A percentile compares a stretch with the other conserved stretches of the same genome.
Evolutionary conservation across 2,797 vertebrate species (phyloP).

Genomic region (Otus scops): DNA sequence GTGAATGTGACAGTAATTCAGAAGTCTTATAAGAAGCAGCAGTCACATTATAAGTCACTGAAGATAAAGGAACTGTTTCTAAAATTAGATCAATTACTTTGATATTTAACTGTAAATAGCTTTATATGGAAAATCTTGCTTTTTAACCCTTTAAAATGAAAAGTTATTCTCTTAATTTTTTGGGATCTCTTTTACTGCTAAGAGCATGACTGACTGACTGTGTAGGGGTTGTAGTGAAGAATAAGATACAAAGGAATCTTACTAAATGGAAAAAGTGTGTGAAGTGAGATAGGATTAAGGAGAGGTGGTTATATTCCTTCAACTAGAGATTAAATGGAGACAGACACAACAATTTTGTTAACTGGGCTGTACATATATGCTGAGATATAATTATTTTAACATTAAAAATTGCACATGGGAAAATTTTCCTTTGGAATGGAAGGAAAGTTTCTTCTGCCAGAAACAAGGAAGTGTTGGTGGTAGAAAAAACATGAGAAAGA

Average conservation of each 20-base stretch:
- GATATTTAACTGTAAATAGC: not conserved
- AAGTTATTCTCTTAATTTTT: not conserved
- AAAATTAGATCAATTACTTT: not conserved
- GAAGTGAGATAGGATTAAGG: not conserved
- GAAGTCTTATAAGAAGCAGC: conserved; percentile 1
- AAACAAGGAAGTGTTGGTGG: not conserved
- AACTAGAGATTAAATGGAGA: not conserved
- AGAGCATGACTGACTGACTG: not conserved
- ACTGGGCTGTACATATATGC: not conserved
- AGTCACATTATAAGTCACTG: not conserved
- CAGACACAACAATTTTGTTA: not conserved
- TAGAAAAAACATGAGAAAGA: not conserved
- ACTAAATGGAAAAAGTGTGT: not conserved
- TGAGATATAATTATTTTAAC: not conserved
- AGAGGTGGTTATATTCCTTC: not conserved
- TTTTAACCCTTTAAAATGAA: not conserved
- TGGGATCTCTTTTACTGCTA: not conserved
- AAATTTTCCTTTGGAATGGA: not conserved
- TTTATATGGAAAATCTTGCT: not conserved
- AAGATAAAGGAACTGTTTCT: conserved; percentile 41
- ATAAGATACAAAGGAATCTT: not conserved
- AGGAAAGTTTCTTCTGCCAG: not conserved
- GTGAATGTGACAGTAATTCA: conserved; percentile 24
- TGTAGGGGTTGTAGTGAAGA: not conserved
- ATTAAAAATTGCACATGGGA: not conserved